Percentiles rank a stretch among this genome's conserved stretches.
These are phyloP conservation scores for Hyperoplus immaculatus DNA, from an alignment of 2,797 vertebrate species.

Conservation along the genomic window DNA sequence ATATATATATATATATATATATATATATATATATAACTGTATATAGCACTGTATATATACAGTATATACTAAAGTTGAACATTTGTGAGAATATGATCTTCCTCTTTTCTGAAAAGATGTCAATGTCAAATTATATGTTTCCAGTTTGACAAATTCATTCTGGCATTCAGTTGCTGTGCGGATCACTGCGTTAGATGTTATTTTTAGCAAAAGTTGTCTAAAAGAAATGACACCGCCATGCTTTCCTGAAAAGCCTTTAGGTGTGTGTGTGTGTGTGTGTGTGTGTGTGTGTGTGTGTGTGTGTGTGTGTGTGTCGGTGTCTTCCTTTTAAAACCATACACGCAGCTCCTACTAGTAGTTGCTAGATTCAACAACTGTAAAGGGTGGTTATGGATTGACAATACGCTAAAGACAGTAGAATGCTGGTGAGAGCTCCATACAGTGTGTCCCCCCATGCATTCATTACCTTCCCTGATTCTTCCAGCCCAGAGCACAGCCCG, in stretches of 20 bases:
- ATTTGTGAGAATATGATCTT: constrained; percentile 19
- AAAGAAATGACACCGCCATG: constrained; percentile 47
- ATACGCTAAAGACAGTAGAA: constrained; percentile 37
- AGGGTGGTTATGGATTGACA: constrained; percentile 54
- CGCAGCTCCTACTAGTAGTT: constrained; percentile 26
- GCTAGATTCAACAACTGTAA: constrained; percentile 59
- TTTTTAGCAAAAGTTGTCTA: constrained; percentile 58
- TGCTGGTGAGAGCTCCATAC: constrained; percentile 39
- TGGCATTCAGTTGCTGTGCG: constrained; percentile 21
- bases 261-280: constrained; percentile 11
- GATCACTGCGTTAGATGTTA: constrained; percentile 52
- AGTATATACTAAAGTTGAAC: too few species aligned
- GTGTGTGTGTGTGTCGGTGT: constrained; percentile 21
- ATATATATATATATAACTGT: too few species aligned
- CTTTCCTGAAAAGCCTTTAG: constrained; percentile 49
- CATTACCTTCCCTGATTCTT: constrained; percentile 64
- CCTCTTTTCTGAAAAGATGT: constrained; percentile 14
- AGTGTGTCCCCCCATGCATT: constrained; percentile 68
- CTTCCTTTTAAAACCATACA: constrained; percentile 50
- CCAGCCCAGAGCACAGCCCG: constrained; percentile 60
- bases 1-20: too few species aligned
- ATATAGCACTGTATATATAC: not conserved
- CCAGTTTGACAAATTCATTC: constrained; percentile 19
- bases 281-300: constrained; percentile 16
- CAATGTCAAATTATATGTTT: constrained; percentile 29